Conservation (phyloP, 1,140 invertebrate genomes). For the Heliconius himera region DNA sequence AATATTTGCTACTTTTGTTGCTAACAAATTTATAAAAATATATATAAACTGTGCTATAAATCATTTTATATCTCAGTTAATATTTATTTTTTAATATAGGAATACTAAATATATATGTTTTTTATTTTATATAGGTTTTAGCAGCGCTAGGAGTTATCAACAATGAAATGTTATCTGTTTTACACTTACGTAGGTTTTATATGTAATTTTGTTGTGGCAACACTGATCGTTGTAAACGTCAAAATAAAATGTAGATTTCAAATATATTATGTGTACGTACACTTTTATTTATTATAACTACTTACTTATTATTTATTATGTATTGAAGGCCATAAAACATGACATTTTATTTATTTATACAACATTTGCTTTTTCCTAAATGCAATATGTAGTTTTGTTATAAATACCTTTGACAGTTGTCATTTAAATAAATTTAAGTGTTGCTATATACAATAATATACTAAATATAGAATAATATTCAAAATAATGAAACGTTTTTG, state of each 20-base stretch:
- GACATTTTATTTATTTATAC: too few relatives aligned
- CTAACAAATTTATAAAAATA: too few relatives aligned
- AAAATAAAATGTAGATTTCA: not conserved
- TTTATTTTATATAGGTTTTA: not conserved
- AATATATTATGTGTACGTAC: not conserved
- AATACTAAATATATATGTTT: not conserved
- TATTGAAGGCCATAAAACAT: not conserved
- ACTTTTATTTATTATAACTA: not conserved
- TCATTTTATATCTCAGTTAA: too few relatives aligned
- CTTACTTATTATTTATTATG: not conserved
- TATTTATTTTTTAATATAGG: not conserved
- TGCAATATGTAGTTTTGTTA: too few relatives aligned
- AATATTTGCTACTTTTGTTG: too few relatives aligned
- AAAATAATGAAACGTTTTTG: not conserved
- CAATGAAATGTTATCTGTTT: conserved; percentile 18
- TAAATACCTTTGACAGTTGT: not conserved
- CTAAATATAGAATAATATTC: not conserved
- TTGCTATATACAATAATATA: not conserved
- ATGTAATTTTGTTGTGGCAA: conserved; percentile 15
- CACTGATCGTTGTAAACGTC: not conserved
- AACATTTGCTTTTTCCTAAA: too few relatives aligned
- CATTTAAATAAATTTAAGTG: not conserved
- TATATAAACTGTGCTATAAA: too few relatives aligned
- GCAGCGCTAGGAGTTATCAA: not conserved
- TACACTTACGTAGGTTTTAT: conserved; percentile 22